Evolutionary conservation across 2,113 vertebrate species (phyloP).

Genomic region (Brienomyrus brachyistius): DNA sequence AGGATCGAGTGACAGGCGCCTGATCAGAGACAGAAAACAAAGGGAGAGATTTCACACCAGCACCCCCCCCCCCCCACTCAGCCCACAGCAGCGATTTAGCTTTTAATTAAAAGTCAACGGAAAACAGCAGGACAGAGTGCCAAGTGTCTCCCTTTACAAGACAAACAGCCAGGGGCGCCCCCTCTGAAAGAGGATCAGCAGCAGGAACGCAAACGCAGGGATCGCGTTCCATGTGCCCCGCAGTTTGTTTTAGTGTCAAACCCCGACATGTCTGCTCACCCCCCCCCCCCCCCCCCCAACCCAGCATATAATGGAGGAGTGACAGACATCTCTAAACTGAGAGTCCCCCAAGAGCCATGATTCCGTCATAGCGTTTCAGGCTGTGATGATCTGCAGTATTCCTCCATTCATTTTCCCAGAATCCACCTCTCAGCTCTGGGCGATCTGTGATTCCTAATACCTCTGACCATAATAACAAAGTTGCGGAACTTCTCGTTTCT

Average conservation of each 20-base stretch:
- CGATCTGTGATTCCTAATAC: not conserved
- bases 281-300: not conserved
- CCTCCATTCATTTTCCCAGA: not conserved
- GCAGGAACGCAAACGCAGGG: slow-evolving; percentile 55
- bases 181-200: slow-evolving; percentile 60
- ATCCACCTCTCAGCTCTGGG: not conserved
- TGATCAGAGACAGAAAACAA: slow-evolving; percentile 28
- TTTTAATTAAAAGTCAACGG: slow-evolving; percentile 65
- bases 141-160: slow-evolving; percentile 54
- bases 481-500: not conserved
- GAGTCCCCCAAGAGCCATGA: not conserved
- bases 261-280: slow-evolving; percentile 29
- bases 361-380: not conserved
- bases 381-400: not conserved
- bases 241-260: slow-evolving; percentile 58
- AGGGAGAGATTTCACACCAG: slow-evolving; percentile 41
- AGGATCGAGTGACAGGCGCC: not conserved
- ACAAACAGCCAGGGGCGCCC: slow-evolving; percentile 62
- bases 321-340: not conserved
- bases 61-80: not conserved
- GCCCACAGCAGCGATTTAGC: slow-evolving; percentile 48
- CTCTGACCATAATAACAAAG: not conserved
- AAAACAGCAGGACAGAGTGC: slow-evolving; percentile 29
- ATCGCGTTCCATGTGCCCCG: slow-evolving; percentile 42
- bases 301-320: too few relatives aligned